These are phyloP conservation scores for Tachypleus tridentatus DNA, from an alignment of 1,140 invertebrate species.

Conservation along the genomic window DNA sequence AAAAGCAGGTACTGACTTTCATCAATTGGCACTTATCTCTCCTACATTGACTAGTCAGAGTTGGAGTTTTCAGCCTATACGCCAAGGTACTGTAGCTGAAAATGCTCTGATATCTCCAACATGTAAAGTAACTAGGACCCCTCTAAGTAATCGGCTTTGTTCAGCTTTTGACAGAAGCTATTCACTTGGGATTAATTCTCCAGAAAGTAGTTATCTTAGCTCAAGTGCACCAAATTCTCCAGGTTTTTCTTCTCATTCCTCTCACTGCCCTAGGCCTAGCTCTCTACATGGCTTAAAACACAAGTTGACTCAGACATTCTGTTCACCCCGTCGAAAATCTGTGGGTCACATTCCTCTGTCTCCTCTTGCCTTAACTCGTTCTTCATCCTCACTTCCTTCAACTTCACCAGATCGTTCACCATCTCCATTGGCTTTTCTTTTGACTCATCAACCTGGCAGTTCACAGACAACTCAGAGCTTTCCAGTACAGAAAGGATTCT, in stretches of 20 bases:
- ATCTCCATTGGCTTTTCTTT: constrained; percentile 64
- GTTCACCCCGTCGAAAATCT: constrained; percentile 71
- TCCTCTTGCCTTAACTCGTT: constrained; percentile 86
- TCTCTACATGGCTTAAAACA: constrained; percentile 90
- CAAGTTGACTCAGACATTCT: constrained; percentile 61
- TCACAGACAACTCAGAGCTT: no score
- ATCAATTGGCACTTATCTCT: constrained; percentile 41
- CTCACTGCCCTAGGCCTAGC: constrained; percentile 68
- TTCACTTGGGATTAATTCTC: constrained; percentile 38
- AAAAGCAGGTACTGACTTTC: constrained; percentile 68
- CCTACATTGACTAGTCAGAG: constrained; percentile 36
- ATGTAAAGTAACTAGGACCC: constrained; percentile 39
- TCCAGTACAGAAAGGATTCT: no score
- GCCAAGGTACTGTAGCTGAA: constrained; percentile 27
- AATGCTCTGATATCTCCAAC: constrained; percentile 32
- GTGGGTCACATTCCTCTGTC: constrained; percentile 92
- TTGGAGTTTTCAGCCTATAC: constrained; percentile 55
- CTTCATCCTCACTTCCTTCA: constrained; percentile 81
- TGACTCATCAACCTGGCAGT: no score
- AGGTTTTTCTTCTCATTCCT: constrained; percentile 37
- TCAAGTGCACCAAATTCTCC: constrained; percentile 49
- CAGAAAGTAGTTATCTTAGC: constrained; percentile 48
- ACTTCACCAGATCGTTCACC: constrained; percentile 70
- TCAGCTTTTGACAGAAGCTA: constrained; percentile 37
- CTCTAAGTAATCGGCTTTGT: constrained; percentile 39